A percentile compares a stretch with the other conserved stretches of the same genome.
These are phyloP conservation scores for Glareola pratincola DNA, from an alignment of 2,113 vertebrate species.

Conservation along the genomic window DNA sequence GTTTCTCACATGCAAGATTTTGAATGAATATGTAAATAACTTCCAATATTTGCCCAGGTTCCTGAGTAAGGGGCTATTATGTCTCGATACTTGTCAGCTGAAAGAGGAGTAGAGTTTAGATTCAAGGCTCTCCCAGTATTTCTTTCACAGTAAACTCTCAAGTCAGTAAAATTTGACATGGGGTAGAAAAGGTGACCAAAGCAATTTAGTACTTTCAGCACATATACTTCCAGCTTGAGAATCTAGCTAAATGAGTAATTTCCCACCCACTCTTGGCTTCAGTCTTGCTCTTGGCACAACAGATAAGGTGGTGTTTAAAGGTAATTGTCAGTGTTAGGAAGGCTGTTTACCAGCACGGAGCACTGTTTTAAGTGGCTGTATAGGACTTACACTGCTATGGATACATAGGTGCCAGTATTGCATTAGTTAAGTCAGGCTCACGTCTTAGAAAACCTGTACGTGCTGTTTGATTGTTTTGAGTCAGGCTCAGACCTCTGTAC, in stretches of 20 bases:
- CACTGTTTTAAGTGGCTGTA: not conserved
- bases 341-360: not conserved
- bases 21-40: not conserved
- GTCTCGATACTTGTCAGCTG: not conserved
- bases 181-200: not conserved
- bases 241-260: not conserved
- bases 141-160: not conserved
- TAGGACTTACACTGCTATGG: not conserved
- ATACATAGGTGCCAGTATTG: not conserved
- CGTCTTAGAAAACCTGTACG: rapidly evolving
- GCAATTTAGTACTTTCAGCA: not conserved
- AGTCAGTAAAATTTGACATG: not conserved
- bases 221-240: not conserved
- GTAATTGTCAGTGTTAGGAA: not conserved
- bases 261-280: not conserved
- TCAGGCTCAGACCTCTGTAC: not conserved
- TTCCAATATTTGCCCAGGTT: not conserved
- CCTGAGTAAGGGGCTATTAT: not conserved
- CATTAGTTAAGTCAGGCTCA: not conserved
- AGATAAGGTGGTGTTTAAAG: not conserved
- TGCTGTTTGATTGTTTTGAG: not conserved
- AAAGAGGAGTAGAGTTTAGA: not conserved
- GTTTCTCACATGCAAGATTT: not conserved
- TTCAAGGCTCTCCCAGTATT: not conserved
- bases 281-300: not conserved